Evolutionary conservation across 1,140 invertebrate species (phyloP).

Genomic region (Rhagoletis zephyria): DNA sequence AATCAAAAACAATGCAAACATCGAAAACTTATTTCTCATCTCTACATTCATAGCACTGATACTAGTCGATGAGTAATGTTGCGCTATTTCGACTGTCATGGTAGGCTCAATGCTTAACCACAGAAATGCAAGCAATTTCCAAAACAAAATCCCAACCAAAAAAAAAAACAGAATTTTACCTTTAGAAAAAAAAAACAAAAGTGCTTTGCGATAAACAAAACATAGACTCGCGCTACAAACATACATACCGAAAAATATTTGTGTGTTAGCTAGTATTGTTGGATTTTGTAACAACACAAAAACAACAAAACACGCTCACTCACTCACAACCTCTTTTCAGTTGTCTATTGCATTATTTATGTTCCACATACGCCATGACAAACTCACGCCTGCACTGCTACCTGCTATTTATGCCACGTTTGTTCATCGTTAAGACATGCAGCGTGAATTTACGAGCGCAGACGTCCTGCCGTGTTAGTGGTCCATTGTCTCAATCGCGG

Average conservation of each 20-base stretch:
- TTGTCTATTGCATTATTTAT: constrained; percentile 50
- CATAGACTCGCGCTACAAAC: no score
- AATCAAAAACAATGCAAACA: constrained; percentile 25
- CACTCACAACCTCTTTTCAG: background rate
- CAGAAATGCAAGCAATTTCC: background rate
- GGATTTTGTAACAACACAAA: background rate
- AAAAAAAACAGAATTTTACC: background rate
- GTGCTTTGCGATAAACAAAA: background rate
- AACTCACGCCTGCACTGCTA: background rate
- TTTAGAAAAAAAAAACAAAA: background rate
- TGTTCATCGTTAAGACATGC: background rate
- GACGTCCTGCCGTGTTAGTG: constrained; percentile 21
- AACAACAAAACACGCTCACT: background rate
- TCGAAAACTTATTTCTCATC: background rate
- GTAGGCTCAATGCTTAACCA: background rate
- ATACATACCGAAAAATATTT: background rate
- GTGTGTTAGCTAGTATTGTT: background rate
- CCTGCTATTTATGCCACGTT: background rate
- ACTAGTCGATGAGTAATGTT: background rate
- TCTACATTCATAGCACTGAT: background rate
- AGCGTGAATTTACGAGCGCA: background rate
- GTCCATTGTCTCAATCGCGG: constrained; percentile 39
- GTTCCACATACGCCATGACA: constrained; percentile 39
- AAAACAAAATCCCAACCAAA: background rate
- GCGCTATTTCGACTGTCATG: constrained; percentile 13